Evolutionary conservation across 1,140 invertebrate species (phyloP), one percentile per base, ranked within the genome.

Genomic region (Trinorchestia longiramus): DNA sequence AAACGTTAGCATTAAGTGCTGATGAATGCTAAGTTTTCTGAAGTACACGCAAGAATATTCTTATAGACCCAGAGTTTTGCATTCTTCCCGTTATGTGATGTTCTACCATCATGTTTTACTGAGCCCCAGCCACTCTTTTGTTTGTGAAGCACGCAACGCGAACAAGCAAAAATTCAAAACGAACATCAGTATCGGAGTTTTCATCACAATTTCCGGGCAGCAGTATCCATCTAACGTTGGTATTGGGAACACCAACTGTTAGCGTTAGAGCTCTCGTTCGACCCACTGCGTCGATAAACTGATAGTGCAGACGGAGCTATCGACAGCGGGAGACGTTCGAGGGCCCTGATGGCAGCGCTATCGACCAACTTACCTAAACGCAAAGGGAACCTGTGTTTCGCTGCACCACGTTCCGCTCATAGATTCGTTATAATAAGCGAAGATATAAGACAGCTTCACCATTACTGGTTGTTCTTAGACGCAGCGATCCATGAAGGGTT

Each of bases 401-500:
- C 47, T 53, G 47, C 47, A 53, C 47, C 47, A 19, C 6, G 47
- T 19, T 53, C 62, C 62, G 3, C 62, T 77, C 62, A 77, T 77
- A 77, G 62, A 77, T 77, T 77, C 62, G 62, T 28, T 77, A 77
- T 77, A 77, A 77, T 77, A 28, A 77, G 62, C 62, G 62, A 77
- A 28, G 62, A 77, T 77, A 77, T 77, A 77, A 77, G 62, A 77
- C 62, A 28, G 62, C 28, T 77, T 28, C 62, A 77, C 62, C 62
- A 77, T 77, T 77, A 77, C 62, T 77, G 62, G 62, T 77, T 77
- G 62, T 77, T 77, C 62, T 77, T 77, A 77, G 62, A 77, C 62
- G 36, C 62, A 77, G 62, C 62, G 62, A 36, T 1, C 62, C 62
- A 77, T 77, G 62, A 77, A 77, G 62, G 62, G 62, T 77, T 11